Evolutionary conservation across 2,113 vertebrate genomes (phyloP).

Genomic region (Microcebus tavaratra): DNA sequence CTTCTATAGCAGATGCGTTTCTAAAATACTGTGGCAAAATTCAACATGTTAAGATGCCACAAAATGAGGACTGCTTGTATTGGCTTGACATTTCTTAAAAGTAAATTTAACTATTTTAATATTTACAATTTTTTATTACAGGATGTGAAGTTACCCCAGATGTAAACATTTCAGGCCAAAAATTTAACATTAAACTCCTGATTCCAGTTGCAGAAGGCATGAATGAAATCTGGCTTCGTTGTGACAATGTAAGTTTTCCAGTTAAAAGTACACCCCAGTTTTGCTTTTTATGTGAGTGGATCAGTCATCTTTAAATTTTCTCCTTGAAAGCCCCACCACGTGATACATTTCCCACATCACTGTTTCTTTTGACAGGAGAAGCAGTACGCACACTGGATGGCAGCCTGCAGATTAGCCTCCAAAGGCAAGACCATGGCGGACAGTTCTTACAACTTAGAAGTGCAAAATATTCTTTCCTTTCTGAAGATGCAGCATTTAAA

Average conservation of each 20-base stretch:
- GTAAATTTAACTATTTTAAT: slow-evolving; percentile 28
- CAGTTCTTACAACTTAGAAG: slow-evolving; percentile 97
- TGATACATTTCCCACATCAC: neutral
- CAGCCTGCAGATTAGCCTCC: slow-evolving; percentile 96
- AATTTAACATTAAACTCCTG: slow-evolving; percentile 99
- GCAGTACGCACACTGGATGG: slow-evolving; percentile 99
- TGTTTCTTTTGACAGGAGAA: slow-evolving; percentile 89
- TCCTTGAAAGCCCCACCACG: neutral
- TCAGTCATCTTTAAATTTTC: neutral
- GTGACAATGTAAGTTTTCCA: slow-evolving; percentile 91
- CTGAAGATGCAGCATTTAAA: slow-evolving; percentile 99
- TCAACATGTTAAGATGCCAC: neutral
- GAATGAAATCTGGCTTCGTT: slow-evolving; percentile 99
- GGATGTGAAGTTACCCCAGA: slow-evolving; percentile 99
- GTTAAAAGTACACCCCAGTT: neutral
- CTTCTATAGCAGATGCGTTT: neutral
- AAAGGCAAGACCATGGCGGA: slow-evolving; percentile 99
- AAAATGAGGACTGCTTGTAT: neutral
- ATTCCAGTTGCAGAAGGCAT: slow-evolving; percentile 98
- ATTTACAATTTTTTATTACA: slow-evolving; percentile 71
- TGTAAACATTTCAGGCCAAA: slow-evolving; percentile 99
- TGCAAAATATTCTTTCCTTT: slow-evolving; percentile 99
- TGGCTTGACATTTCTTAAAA: slow-evolving; percentile 26
- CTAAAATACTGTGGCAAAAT: neutral
- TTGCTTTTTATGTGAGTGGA: neutral